A percentile compares a stretch with the other conserved stretches of the same genome.
phyloP scores from a whole-genome alignment of 2,888 invertebrate species.

The Electrophaes corylata region DNA sequence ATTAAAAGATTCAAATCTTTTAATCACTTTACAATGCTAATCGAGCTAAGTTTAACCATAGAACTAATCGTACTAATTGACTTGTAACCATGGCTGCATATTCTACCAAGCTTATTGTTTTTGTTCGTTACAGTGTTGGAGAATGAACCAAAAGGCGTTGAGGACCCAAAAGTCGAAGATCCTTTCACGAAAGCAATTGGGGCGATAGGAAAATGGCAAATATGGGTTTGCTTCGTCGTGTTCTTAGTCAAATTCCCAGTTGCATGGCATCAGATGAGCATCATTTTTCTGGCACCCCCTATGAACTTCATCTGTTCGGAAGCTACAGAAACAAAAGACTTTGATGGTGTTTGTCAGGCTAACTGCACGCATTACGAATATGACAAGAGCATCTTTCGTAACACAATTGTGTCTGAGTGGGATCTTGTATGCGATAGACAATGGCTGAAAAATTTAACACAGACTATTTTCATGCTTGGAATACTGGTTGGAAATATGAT shows the following conservation, averaged over 20 bases:
- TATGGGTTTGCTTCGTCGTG: slow-evolving; percentile 87
- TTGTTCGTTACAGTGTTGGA: slow-evolving; percentile 69
- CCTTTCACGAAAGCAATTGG: slow-evolving; percentile 89
- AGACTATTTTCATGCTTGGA: slow-evolving; percentile 91
- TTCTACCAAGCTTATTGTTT: not conserved
- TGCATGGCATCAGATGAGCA: slow-evolving; percentile 92
- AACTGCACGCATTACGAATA: slow-evolving; percentile 85
- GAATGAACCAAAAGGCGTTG: slow-evolving; percentile 61
- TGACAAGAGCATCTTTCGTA: slow-evolving; percentile 86
- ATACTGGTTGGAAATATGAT: slow-evolving; percentile 89
- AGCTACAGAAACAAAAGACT: slow-evolving; percentile 52
- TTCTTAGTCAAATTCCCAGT: slow-evolving; percentile 90
- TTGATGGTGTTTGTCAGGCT: slow-evolving; percentile 76
- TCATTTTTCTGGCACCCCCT: slow-evolving; percentile 90
- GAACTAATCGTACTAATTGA: not conserved
- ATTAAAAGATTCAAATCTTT: not conserved
- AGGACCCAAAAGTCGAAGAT: slow-evolving; percentile 75
- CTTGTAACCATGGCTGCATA: not conserved
- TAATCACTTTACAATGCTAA: not conserved
- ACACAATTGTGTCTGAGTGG: slow-evolving; percentile 91
- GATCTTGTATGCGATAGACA: slow-evolving; percentile 87
- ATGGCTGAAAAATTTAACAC: slow-evolving; percentile 89
- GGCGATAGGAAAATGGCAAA: slow-evolving; percentile 89
- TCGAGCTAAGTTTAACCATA: not conserved
- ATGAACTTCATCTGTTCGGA: slow-evolving; percentile 81